Base-by-base conservation (phyloP, 2,888 invertebrate genomes). In the Plebejus melissa region DNA sequence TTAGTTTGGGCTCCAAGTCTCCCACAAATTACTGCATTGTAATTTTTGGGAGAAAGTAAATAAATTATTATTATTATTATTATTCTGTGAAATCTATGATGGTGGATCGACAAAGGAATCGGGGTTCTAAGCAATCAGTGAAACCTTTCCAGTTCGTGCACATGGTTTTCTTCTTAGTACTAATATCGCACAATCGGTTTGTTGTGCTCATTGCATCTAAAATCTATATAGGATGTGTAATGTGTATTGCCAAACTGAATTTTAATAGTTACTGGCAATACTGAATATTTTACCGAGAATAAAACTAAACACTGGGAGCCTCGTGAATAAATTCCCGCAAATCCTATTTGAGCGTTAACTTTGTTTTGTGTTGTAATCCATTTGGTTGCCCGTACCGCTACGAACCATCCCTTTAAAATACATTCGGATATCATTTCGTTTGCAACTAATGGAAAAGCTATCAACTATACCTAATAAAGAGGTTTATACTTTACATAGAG, bases 351-450 rank as follows among this genome's bases (percentile, higher is more conserved):
- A 36, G 16, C 65, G 65, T 65, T 65, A 65, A 65, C 65, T 65
- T 65, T 36, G 65, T 65, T 65, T 36, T 65, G 65, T 65, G 65
- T 5, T 65, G 65, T 65, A 65, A 65, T 65, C 65, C 65, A 65
- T 65, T 36, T 32, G 13, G 65, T 16, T 4, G 13, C 13, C 28
- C 9, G 28, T 50, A 13, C 50, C 60, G 28, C 60, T 60, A 28
- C 28, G 60, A 60, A 22, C 60, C 32, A 13, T 65, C 65, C 4
- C 65, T 60, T n/a, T 22, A 65, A 65, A 65, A 32, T 32, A 32
- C 65, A 65, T 65, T 65, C 65, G 65, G 32, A 65, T 65, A 65
- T 65, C 65, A 65, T 65, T 65, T 13, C 36, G 32, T 65, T 65
- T 32, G 65, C 4, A 65, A 65, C 32, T 65, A 36, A 65, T 65